Evolutionary conservation across 2,113 vertebrate species (phyloP), one percentile per base, ranked within the genome.

Genomic region (Octodon degus): DNA sequence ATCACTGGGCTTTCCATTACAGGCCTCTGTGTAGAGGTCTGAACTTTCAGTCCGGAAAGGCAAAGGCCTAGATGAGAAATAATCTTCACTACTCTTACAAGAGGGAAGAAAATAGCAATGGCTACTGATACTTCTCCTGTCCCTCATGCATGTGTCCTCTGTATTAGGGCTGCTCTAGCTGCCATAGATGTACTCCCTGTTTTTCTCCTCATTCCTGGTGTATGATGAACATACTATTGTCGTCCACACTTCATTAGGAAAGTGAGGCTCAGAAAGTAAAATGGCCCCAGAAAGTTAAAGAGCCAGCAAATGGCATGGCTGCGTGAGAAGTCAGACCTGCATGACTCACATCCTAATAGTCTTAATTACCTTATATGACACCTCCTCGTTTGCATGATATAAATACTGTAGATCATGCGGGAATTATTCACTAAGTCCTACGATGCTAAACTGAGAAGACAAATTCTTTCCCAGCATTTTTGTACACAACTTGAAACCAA

Each of bases 391-490:
- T 5, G 30, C 62, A 90, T 22, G 37, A 37, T 74, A 58, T 80
- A 80, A 62, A 47, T 63, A 89, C 72, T 32, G 32, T 86, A 92
- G 55, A 25, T 91, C 19, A 83, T 50, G 65, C 67, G 77, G 30
- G 47, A n/a, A 83, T 62, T 95, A 90, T 22, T 95, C 37, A 79
- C 43, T 84, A 90, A 85, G 65, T 89, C 58, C 14, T 10, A 7
- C 34, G 53, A 88, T 90, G 30, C 77, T 70, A 87, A 91, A 95
- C 86, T 8, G 6, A 90, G 90, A 93, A 53, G 43, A 65, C 22
- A 62, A 14, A 43, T 74, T 90, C 20, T 20, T 95, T 90, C 65
- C 85, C 25, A 67, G 68, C 47, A 87, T 16, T 17, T 70, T 84
- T 86, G 32, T 53, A 80, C 34, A 76, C 22, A 85, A 80, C 50